A percentile compares a stretch with the other conserved stretches of the same genome.
These are phyloP conservation scores for Morus bassanus DNA, from an alignment of 2,797 vertebrate genomes.

Conservation along the genomic window DNA sequence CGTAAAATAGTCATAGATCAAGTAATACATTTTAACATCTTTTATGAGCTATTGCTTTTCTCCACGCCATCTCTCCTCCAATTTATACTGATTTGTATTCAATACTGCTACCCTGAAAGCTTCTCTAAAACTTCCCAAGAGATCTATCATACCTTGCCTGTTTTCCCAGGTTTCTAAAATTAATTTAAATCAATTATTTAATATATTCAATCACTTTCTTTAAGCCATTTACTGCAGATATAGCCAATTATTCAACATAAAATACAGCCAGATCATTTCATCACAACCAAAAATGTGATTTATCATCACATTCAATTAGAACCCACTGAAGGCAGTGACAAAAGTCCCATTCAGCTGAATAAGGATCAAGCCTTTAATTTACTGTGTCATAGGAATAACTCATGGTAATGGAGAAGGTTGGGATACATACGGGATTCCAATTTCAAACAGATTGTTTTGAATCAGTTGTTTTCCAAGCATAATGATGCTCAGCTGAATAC, in stretches of 20 bases:
- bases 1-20: not conserved
- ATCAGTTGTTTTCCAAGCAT: slow-evolving; percentile 99
- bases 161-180: slow-evolving; percentile 43
- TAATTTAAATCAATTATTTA: slow-evolving; percentile 36
- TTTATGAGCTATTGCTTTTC: slow-evolving; percentile 11
- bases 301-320: slow-evolving; percentile 53
- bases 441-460: slow-evolving; percentile 97
- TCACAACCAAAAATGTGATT: slow-evolving; percentile 17
- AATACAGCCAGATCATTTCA: slow-evolving; percentile 36
- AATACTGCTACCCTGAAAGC: not conserved
- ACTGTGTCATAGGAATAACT: not conserved
- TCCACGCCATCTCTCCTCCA: not conserved
- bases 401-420: not conserved
- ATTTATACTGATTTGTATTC: slow-evolving; percentile 42
- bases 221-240: slow-evolving; percentile 34
- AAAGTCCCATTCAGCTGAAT: not conserved
- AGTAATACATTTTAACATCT: not conserved
- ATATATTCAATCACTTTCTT: slow-evolving; percentile 34
- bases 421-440: slow-evolving; percentile 92
- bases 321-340: not conserved
- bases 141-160: slow-evolving; percentile 12
- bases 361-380: slow-evolving; percentile 18
- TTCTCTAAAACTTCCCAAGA: slow-evolving; percentile 26
- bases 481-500: slow-evolving; percentile 98
- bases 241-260: slow-evolving; percentile 31